Base-by-base conservation (phyloP, 2,113 vertebrate genomes). In the Gambusia holbrooki region DNA sequence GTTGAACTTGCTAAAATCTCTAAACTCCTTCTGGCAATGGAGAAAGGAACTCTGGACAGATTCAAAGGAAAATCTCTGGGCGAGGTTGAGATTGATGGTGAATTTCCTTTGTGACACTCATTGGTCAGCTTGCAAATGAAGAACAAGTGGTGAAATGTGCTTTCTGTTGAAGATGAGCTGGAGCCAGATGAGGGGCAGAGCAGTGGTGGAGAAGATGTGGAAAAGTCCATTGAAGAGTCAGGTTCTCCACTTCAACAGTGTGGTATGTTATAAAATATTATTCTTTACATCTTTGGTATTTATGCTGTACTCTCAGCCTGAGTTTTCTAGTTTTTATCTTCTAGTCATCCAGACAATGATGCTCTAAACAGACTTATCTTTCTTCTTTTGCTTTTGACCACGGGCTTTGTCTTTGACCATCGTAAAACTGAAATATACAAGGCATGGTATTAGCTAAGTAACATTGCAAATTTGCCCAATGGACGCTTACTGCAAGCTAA, bases 1-100 rank as follows among this genome's bases (percentile, higher is more conserved):
- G 74, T 76, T 29, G 90, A 92, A 14, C 79, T 93, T 0, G 89
- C 91, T 62, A 93, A 92, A 62, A 89, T 92, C 15, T 75, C 89
- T 0, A 87, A 90, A 37, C 84, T 93, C 1, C 78, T 92, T 3
- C 60, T 82, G 37, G 85, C 85, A 4, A 88, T 85, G 89, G 92
- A 92, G 37, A 91, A 87, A 4, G 90, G 89, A 0, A 71, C 35
- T 71, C 78, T 92, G 12, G 71, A 84, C 27, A 70, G 54, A 25
- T 82, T 85, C 27, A 76, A 87, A 62, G 92, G 92, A 35, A 91
- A 82, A 62, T 79, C 86, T 25, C 83, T 92, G 48, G 82, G 88
- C 28, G 86, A 90, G 12, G 79, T 90, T 62, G 90, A 90, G 71
- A 80, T 88, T 65, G 88, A 89, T 32, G 90, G 89, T 92, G 81